Evolutionary conservation across 2,888 invertebrate genomes (phyloP).

Genomic region (Lasioglossum leucozonium): DNA sequence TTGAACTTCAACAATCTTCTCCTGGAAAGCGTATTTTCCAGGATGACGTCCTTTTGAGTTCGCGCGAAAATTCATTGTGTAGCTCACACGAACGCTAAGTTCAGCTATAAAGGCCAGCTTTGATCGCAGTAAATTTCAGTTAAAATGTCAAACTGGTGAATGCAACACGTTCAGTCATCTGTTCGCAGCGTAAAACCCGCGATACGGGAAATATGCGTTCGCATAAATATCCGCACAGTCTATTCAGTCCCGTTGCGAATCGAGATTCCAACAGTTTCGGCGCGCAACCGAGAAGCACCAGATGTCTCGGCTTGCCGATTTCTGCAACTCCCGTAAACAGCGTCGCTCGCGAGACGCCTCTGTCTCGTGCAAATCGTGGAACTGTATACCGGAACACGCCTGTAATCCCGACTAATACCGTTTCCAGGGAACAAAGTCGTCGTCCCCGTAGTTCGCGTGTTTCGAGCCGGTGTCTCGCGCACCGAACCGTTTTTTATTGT

Average conservation of each 20-base stretch:
- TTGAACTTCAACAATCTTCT: too few relatives aligned
- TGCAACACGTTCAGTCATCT: background rate
- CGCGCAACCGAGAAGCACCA: slow-evolving; percentile 29
- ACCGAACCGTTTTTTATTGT: background rate
- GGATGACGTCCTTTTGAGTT: too few relatives aligned
- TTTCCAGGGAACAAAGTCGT: slow-evolving; percentile 12
- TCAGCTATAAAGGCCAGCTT: too few relatives aligned
- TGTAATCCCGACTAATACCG: slow-evolving; percentile 29
- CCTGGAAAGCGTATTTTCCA: too few relatives aligned
- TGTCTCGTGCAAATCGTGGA: background rate
- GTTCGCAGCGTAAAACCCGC: too few relatives aligned
- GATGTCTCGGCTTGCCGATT: slow-evolving; percentile 23
- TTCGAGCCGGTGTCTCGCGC: background rate
- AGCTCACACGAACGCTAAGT: too few relatives aligned
- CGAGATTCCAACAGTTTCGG: background rate
- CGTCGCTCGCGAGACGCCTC: background rate
- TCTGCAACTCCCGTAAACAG: slow-evolving; percentile 26
- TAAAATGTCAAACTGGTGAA: background rate
- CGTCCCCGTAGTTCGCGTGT: background rate
- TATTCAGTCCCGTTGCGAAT: background rate
- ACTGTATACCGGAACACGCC: background rate
- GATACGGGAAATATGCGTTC: background rate
- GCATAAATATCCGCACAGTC: background rate
- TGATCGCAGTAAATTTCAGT: background rate
- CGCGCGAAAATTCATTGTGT: too few relatives aligned